Evolutionary conservation across 2,113 vertebrate genomes (phyloP).

Genomic region (Tauraco erythrolophus): DNA sequence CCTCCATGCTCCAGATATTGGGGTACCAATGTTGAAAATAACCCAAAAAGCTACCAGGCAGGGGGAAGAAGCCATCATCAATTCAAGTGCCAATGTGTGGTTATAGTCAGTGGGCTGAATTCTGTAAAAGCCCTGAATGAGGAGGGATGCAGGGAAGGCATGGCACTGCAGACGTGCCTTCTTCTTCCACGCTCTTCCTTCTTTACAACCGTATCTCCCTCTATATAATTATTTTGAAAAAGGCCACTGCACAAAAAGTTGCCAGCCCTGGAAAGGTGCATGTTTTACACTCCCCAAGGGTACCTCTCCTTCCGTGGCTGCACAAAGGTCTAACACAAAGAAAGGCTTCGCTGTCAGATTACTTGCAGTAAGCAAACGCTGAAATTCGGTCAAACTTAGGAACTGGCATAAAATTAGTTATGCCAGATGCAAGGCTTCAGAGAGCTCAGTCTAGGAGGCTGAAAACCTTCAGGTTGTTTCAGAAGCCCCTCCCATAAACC

Average conservation of each 20-base stretch:
- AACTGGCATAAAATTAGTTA: background rate
- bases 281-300: background rate
- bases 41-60: background rate
- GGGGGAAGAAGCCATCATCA: background rate
- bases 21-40: background rate
- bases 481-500: background rate
- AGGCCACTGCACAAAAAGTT: background rate
- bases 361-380: background rate
- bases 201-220: background rate
- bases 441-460: background rate
- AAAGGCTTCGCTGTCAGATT: background rate
- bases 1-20: background rate
- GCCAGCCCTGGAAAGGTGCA: background rate
- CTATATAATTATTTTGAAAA: background rate
- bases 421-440: background rate
- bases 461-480: background rate
- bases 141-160: background rate
- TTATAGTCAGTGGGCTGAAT: background rate
- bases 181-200: background rate
- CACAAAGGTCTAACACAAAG: background rate
- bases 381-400: background rate
- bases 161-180: background rate
- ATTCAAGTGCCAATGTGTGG: background rate
- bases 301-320: background rate
- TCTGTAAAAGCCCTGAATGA: background rate